phyloP scores from a whole-genome alignment of 1,140 invertebrate genomes.

The Zaprionus taronus region DNA sequence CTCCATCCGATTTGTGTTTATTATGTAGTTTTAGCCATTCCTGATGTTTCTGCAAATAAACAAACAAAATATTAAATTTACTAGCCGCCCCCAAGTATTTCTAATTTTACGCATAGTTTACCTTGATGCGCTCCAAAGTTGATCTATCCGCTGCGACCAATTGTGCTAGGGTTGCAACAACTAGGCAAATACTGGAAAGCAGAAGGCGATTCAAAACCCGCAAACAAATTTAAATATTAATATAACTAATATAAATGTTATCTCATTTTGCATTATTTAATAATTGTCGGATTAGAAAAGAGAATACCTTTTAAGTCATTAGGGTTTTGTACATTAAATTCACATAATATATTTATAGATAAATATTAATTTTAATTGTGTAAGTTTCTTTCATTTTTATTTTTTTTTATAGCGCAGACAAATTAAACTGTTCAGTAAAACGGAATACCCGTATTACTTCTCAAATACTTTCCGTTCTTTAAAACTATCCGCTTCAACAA shows the following conservation, averaged over 20 bases:
- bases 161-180: conserved; percentile 41
- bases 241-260: too few relatives aligned
- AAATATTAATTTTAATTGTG: too few relatives aligned
- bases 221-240: too few relatives aligned
- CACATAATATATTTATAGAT: too few relatives aligned
- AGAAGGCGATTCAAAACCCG: background rate
- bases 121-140: conserved; percentile 68
- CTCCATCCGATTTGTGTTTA: conserved; percentile 52
- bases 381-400: too few relatives aligned
- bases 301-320: too few relatives aligned
- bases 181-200: conserved; percentile 56
- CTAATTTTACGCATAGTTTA: conserved; percentile 30
- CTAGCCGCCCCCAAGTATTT: background rate
- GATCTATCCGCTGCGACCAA: conserved; percentile 56
- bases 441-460: background rate
- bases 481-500: background rate
- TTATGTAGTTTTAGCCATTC: conserved; percentile 72
- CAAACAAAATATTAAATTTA: conserved; percentile 11
- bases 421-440: background rate
- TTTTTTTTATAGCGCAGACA: background rate
- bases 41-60: conserved; percentile 72
- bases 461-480: background rate
- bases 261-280: too few relatives aligned
- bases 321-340: too few relatives aligned
- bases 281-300: too few relatives aligned